Evolutionary conservation across 37 sponge, comb jelly and placozoan species (phyloP).

Genomic region (Ephydatia muelleri): DNA sequence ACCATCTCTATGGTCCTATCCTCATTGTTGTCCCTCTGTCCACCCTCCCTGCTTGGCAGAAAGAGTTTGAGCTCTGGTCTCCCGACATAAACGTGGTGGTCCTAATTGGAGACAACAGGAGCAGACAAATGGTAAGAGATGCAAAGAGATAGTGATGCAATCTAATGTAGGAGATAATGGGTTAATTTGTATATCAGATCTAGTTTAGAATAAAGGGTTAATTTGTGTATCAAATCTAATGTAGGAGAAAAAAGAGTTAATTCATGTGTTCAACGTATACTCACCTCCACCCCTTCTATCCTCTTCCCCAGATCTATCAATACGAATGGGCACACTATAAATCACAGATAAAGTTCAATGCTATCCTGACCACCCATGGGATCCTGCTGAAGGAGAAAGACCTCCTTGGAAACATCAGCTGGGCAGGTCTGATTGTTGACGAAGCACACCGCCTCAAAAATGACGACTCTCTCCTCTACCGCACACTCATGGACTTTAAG

Average conservation of each 20-base stretch:
- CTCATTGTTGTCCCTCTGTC: slow-evolving; percentile 95
- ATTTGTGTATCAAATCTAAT: slow-evolving; percentile 1
- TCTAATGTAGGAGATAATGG: slow-evolving; percentile 1
- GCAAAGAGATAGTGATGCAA: too few relatives aligned
- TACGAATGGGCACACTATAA: slow-evolving; percentile 82
- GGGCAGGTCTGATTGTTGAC: slow-evolving; percentile 94
- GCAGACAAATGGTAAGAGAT: slow-evolving; percentile 60
- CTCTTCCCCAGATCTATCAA: slow-evolving; percentile 68
- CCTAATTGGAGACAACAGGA: slow-evolving; percentile 86
- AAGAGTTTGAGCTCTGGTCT: slow-evolving; percentile 93
- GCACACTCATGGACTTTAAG: slow-evolving; percentile 81
- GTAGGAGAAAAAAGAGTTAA: slow-evolving; percentile 20
- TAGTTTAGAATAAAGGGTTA: too few relatives aligned
- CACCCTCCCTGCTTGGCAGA: slow-evolving; percentile 94
- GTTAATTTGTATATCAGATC: not conserved
- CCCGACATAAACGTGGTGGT: slow-evolving; percentile 87
- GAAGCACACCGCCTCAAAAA: slow-evolving; percentile 99
- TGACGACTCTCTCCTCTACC: slow-evolving; percentile 96
- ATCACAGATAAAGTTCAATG: slow-evolving; percentile 91
- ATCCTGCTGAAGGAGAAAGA: slow-evolving; percentile 95
- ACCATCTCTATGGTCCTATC: slow-evolving; percentile 90
- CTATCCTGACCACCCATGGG: slow-evolving; percentile 94
- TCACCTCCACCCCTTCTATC: not conserved
- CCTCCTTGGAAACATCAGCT: slow-evolving; percentile 79
- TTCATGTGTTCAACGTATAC: slow-evolving; percentile 73